phyloP scores from a whole-genome alignment of 1,140 invertebrate genomes.

The Lepidurus arcticus region DNA sequence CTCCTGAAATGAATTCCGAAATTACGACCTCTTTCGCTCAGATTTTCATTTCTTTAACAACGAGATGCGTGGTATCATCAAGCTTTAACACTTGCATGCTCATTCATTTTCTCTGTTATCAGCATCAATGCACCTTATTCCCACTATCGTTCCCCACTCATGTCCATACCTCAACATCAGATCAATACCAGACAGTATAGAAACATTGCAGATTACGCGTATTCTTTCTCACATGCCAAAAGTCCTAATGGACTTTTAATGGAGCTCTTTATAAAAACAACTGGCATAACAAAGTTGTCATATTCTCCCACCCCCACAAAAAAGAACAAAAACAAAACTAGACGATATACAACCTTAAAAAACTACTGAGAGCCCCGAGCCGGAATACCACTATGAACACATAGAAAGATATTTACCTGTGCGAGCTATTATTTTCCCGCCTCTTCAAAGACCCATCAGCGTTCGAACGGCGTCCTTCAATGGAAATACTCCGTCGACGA shows the following conservation, averaged over 20 bases:
- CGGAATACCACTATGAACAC: not conserved
- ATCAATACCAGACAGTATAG: not conserved
- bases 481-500: slow-evolving; percentile 28
- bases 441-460: not conserved
- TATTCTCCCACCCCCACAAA: not conserved
- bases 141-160: not conserved
- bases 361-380: not conserved
- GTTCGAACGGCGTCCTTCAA: not conserved
- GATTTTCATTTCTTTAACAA: not conserved
- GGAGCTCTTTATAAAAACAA: not conserved
- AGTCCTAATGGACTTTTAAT: not conserved
- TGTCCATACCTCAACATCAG: slow-evolving; percentile 16
- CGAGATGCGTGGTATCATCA: too few species aligned
- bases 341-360: not conserved
- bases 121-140: slow-evolving; percentile 10
- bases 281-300: not conserved
- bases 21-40: not conserved
- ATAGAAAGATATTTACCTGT: not conserved
- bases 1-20: not conserved
- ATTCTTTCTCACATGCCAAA: not conserved
- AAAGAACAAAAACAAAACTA: not conserved
- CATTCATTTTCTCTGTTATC: not conserved
- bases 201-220: slow-evolving; percentile 11
- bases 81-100: not conserved
- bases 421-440: not conserved